phyloP scores from a whole-genome alignment of 2,888 invertebrate species.

The Dicyrtoma fusca region DNA sequence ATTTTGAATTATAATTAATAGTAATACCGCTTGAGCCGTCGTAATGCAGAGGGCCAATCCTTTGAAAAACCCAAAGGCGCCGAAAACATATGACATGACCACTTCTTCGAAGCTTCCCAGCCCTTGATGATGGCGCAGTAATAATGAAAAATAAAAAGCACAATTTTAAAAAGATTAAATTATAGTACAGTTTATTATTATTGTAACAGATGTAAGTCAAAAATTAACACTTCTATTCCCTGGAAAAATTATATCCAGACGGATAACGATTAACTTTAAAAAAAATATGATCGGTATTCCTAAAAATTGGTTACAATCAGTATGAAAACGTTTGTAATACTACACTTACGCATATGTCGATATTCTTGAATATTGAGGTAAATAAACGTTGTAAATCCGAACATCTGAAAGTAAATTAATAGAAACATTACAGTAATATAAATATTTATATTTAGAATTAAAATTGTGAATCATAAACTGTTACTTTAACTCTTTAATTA shows the following conservation, averaged over 20 bases:
- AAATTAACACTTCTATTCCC: too few species aligned
- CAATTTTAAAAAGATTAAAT: not conserved
- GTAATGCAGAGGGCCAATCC: constrained; percentile 8
- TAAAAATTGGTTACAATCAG: too few species aligned
- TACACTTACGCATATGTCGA: constrained; percentile 26
- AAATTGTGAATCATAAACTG: not conserved
- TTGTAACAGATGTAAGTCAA: not conserved
- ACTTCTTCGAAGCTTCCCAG: constrained; percentile 24
- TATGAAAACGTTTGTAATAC: too few species aligned
- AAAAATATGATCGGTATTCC: too few species aligned
- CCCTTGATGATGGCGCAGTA: too few species aligned
- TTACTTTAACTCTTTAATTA: too few species aligned
- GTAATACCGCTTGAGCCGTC: constrained; percentile 22
- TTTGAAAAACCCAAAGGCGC: constrained; percentile 17
- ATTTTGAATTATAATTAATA: too few species aligned
- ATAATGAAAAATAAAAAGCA: not conserved
- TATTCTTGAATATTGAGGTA: constrained; percentile 31
- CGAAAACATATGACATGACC: constrained; percentile 6
- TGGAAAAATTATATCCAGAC: too few species aligned
- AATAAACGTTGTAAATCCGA: constrained; percentile 23
- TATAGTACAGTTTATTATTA: not conserved
- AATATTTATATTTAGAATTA: not conserved
- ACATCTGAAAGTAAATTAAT: constrained; percentile 22
- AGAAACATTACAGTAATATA: not conserved
- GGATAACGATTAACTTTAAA: too few species aligned